Conservation (phyloP, 2,113 vertebrate genomes). For the Galemys pyrenaicus region DNA sequence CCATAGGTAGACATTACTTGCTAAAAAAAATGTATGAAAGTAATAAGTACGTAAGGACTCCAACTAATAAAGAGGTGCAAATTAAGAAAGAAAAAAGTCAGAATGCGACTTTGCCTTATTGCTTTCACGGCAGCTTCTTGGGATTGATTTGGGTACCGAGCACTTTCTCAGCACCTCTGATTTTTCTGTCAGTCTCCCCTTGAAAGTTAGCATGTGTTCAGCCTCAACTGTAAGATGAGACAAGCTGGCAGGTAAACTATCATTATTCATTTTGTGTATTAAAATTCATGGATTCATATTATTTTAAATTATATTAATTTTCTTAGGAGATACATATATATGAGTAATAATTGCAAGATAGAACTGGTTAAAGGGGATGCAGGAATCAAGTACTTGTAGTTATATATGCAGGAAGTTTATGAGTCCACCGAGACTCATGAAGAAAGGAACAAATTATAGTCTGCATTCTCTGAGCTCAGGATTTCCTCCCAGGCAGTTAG, state of each 20-base stretch:
- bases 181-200: neutral
- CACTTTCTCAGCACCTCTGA: neutral
- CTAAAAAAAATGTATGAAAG: neutral
- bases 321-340: neutral
- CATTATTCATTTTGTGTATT: neutral
- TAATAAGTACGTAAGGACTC: neutral
- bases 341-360: neutral
- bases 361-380: neutral
- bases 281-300: neutral
- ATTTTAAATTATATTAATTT: neutral
- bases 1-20: neutral
- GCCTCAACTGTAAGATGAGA: neutral
- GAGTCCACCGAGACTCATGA: neutral
- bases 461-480: neutral
- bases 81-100: neutral
- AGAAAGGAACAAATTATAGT: neutral
- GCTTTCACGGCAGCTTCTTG: neutral
- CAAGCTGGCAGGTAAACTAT: neutral
- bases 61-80: neutral
- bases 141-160: neutral
- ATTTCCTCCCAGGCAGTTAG: neutral
- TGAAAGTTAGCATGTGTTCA: neutral
- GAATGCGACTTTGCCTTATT: neutral
- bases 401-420: neutral
- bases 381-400: neutral